These are phyloP conservation scores for Pelagia noctiluca DNA, from an alignment of 30 jellyfish, hydroid and myxozoan species.

Conservation along the genomic window DNA sequence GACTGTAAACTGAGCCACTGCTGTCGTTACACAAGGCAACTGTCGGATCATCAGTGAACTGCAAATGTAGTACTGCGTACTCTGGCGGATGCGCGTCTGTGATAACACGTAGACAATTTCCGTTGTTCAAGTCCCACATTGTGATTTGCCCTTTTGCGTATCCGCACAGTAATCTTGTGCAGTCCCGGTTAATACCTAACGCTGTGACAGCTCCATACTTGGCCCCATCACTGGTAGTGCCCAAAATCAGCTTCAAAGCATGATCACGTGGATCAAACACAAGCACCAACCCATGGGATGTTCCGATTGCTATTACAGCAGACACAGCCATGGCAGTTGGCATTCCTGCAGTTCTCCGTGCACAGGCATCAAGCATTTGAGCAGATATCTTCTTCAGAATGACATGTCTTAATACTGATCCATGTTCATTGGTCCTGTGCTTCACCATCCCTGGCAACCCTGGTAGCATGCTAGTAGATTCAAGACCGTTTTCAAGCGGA, in stretches of 20 bases:
- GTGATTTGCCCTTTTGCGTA: constrained; percentile 98
- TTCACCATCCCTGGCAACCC: constrained; percentile 81
- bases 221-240: constrained; percentile 94
- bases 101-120: constrained; percentile 92
- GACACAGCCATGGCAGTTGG: constrained; percentile 99
- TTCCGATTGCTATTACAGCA: constrained; percentile 91
- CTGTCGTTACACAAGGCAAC: constrained; percentile 97
- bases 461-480: constrained; percentile 47
- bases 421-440: constrained; percentile 76
- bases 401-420: constrained; percentile 96
- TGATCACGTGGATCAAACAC: constrained; percentile 98
- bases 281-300: constrained; percentile 96
- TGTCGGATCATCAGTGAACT: constrained; percentile 98
- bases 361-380: constrained; percentile 98
- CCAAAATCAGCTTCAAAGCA: constrained; percentile 88
- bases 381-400: constrained; percentile 90
- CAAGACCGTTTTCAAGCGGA: constrained; percentile 64
- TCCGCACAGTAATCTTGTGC: constrained; percentile 93
- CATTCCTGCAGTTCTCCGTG: constrained; percentile 97
- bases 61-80: constrained; percentile 97
- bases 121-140: constrained; percentile 97
- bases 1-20: constrained; percentile 98
- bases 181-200: constrained; percentile 93
- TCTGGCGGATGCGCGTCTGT: constrained; percentile 99
- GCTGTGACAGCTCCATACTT: constrained; percentile 99